phyloP scores from a whole-genome alignment of 2,113 vertebrate species.

The Protomyctophum bolini region DNA sequence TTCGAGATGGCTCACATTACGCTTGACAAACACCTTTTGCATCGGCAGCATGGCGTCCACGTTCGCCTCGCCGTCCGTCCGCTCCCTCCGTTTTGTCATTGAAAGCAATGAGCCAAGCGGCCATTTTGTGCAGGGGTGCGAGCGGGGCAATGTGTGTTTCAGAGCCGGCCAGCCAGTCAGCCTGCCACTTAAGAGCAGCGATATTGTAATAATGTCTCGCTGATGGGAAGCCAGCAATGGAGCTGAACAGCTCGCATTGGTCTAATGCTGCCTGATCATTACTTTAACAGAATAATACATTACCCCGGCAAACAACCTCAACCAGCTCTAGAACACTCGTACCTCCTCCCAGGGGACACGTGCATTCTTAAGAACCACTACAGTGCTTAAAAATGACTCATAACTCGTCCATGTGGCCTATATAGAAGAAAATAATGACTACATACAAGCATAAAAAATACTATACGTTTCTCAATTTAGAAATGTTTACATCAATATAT shows the following conservation, averaged over 20 bases:
- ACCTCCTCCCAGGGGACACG: no score
- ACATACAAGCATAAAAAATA: no score
- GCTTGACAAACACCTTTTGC: constrained; percentile 81
- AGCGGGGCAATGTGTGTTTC: constrained; percentile 89
- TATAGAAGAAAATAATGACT: no score
- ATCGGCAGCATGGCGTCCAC: constrained; percentile 76
- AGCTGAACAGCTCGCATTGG: constrained; percentile 93
- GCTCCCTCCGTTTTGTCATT: constrained; percentile 86
- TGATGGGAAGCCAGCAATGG: constrained; percentile 93
- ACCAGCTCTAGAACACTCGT: not conserved
- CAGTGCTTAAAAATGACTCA: no score
- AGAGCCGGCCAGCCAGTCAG: constrained; percentile 91
- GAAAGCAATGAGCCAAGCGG: constrained; percentile 92
- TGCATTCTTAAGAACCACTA: no score
- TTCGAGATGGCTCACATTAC: not conserved
- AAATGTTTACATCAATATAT: no score
- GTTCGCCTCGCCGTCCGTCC: constrained; percentile 85
- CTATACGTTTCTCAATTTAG: no score
- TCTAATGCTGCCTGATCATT: constrained; percentile 88
- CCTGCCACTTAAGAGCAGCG: constrained; percentile 92
- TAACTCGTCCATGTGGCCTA: no score
- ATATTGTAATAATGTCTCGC: constrained; percentile 93
- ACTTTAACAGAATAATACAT: constrained; percentile 87
- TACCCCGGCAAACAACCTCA: constrained; percentile 74
- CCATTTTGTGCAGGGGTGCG: constrained; percentile 87